phyloP scores from a whole-genome alignment of 2,888 invertebrate genomes.

The Sesia bembeciformis region DNA sequence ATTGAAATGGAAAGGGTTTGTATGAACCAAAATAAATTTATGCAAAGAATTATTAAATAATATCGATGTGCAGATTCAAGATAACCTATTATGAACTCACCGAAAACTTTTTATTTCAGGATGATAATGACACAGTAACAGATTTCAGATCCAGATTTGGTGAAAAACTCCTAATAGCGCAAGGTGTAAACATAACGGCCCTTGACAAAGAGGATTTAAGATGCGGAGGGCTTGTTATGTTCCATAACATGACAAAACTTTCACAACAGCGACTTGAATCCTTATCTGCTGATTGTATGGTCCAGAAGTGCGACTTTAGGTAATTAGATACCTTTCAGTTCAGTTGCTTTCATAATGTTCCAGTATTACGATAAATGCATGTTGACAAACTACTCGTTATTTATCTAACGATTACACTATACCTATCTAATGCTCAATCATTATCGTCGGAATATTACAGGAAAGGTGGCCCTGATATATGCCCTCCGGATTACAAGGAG shows the following conservation, averaged over 20 bases:
- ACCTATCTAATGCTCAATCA: slow-evolving; percentile 10
- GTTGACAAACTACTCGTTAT: slow-evolving; percentile 10
- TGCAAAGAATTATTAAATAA: too few species aligned
- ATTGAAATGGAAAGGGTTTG: slow-evolving; percentile 80
- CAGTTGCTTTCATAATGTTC: not conserved
- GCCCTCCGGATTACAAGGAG: slow-evolving; percentile 86
- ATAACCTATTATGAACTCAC: not conserved
- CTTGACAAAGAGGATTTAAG: slow-evolving; percentile 83
- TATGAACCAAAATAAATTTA: not conserved
- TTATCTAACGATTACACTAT: slow-evolving; percentile 26
- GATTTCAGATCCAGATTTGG: slow-evolving; percentile 83
- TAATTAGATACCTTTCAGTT: slow-evolving; percentile 13
- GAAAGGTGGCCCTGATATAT: slow-evolving; percentile 83
- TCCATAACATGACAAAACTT: slow-evolving; percentile 77
- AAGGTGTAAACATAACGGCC: slow-evolving; percentile 82
- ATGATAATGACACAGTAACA: slow-evolving; percentile 82
- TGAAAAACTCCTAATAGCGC: slow-evolving; percentile 75
- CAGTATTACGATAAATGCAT: not conserved
- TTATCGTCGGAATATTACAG: slow-evolving; percentile 56
- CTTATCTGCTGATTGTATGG: slow-evolving; percentile 81
- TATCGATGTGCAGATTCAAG: not conserved
- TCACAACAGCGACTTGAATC: slow-evolving; percentile 74
- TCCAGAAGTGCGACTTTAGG: slow-evolving; percentile 84
- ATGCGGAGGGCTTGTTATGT: slow-evolving; percentile 82
- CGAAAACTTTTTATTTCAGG: slow-evolving; percentile 38